Conservation (phyloP, 2,797 vertebrate species). For the Kryptolebias ocellatus region DNA sequence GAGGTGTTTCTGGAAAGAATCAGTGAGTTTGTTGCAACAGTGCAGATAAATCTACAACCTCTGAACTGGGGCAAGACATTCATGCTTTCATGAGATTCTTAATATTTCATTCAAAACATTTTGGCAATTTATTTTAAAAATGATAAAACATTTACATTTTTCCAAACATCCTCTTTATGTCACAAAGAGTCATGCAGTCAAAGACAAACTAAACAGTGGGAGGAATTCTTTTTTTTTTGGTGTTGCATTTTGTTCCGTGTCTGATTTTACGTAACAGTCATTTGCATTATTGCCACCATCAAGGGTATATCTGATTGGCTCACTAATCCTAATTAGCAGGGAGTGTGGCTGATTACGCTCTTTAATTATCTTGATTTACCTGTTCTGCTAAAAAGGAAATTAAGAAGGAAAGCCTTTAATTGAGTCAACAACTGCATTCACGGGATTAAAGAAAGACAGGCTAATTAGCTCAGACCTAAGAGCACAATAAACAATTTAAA, state of each 20-base stretch:
- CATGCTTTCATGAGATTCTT: no score
- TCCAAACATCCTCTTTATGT: no score
- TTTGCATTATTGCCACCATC: conserved; percentile 43
- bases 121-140: no score
- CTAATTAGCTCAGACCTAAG: conserved; percentile 13
- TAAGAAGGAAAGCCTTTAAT: conserved; percentile 31
- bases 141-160: no score
- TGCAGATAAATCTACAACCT: no score
- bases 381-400: conserved; percentile 15
- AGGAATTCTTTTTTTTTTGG: background rate
- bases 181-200: no score
- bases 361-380: conserved; percentile 51
- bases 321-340: conserved; percentile 60
- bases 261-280: conserved; percentile 17
- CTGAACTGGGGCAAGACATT: no score
- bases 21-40: no score
- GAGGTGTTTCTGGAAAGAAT: no score
- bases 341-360: conserved; percentile 33
- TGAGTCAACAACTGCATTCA: conserved; percentile 29
- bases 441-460: conserved; percentile 10
- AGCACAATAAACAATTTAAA: conserved; percentile 10
- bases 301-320: conserved; percentile 14
- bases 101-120: no score
- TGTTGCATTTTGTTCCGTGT: conserved; percentile 7
- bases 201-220: background rate